phyloP scores from a whole-genome alignment of 1,140 invertebrate genomes.

The Drosophila truncata region DNA sequence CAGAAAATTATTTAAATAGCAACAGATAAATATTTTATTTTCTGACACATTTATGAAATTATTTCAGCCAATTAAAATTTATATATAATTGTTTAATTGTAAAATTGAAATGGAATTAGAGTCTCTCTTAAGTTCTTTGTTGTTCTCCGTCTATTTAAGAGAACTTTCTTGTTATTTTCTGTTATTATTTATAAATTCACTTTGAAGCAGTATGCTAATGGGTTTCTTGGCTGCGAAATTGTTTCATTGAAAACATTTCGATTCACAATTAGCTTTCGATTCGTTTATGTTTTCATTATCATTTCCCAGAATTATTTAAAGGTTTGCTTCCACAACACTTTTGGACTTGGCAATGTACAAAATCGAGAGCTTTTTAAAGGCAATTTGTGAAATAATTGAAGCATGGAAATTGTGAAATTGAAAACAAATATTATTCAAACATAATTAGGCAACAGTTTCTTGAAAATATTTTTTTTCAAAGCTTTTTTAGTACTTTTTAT shows the following conservation, averaged over 20 bases:
- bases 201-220: slow-evolving; percentile 18
- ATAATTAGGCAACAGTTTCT: not conserved
- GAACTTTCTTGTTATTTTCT: too few species aligned
- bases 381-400: not conserved
- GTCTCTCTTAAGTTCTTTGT: not conserved
- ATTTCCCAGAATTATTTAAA: not conserved
- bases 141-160: not conserved
- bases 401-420: not conserved
- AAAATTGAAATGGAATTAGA: too few species aligned
- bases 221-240: not conserved
- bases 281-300: slow-evolving; percentile 5
- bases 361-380: not conserved
- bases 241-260: slow-evolving; percentile 11
- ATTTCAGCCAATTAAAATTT: not conserved
- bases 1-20: not conserved
- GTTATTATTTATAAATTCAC: slow-evolving; percentile 18
- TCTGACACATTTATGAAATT: too few species aligned
- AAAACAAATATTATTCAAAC: not conserved
- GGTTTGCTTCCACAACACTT: too few species aligned
- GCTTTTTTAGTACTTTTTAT: too few species aligned
- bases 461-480: not conserved
- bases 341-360: not conserved
- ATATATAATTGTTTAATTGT: not conserved
- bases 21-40: not conserved
- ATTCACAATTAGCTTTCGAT: slow-evolving; percentile 2